These are phyloP conservation scores for Hippasteria phrygiana DNA, from an alignment of 53 echinoderm and acorn worm genomes.

Conservation along the genomic window DNA sequence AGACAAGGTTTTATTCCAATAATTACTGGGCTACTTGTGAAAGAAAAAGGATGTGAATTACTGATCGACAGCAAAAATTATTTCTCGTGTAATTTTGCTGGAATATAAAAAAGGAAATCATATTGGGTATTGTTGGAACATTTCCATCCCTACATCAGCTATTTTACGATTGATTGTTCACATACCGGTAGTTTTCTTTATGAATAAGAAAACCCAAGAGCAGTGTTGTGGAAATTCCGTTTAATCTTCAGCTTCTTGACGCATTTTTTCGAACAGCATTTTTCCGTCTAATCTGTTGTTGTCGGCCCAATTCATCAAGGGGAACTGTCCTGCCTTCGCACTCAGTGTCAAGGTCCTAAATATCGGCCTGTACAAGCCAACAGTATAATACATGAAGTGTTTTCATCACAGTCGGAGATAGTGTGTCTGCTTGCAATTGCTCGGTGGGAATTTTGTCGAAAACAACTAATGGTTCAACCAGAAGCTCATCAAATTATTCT, in stretches of 20 bases:
- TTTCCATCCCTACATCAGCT: conserved; percentile 11
- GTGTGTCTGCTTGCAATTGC: not conserved
- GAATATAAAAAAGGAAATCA: no score
- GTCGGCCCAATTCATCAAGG: conserved; percentile 30
- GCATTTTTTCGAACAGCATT: no score
- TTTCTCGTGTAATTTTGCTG: not conserved
- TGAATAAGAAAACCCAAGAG: conserved; percentile 26
- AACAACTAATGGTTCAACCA: not conserved
- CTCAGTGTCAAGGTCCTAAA: conserved; percentile 7
- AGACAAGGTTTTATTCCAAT: no score
- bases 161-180: conserved; percentile 7
- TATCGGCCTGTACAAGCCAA: conserved; percentile 4
- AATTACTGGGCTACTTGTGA: no score
- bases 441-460: not conserved
- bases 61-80: not conserved
- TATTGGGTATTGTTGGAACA: not conserved
- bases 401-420: not conserved
- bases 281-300: conserved; percentile 24
- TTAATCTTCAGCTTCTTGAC: conserved; percentile 18
- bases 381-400: not conserved
- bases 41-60: not conserved
- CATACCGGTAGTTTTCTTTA: conserved; percentile 43
- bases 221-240: conserved; percentile 21
- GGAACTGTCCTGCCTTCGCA: conserved; percentile 15
- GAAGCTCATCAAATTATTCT: not conserved